Evolutionary conservation across 2,113 vertebrate species (phyloP).

Genomic region (Hemibagrus wyckioides): DNA sequence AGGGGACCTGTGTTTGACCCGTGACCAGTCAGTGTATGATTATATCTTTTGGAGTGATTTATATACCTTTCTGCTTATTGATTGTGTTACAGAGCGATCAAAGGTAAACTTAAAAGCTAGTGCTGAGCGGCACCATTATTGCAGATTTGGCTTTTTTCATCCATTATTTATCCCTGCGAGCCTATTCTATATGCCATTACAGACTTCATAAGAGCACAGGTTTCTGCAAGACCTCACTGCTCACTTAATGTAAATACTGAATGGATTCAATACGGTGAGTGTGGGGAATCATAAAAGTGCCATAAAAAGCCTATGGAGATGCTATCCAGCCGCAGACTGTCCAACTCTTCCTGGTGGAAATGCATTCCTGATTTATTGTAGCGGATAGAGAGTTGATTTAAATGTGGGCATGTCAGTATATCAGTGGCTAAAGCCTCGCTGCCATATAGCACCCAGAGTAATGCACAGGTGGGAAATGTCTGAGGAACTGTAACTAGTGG

Average conservation of each 20-base stretch:
- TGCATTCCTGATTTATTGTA: constrained; percentile 49
- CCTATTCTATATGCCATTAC: constrained; percentile 96
- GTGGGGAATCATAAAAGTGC: constrained; percentile 56
- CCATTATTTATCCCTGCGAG: constrained; percentile 90
- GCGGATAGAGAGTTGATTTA: constrained; percentile 49
- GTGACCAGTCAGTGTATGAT: constrained; percentile 48
- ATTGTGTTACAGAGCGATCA: constrained; percentile 49
- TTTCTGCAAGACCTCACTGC: constrained; percentile 82
- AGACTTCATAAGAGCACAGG: constrained; percentile 91
- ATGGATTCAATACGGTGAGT: constrained; percentile 51
- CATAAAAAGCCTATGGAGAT: constrained; percentile 58
- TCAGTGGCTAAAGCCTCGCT: constrained; percentile 42
- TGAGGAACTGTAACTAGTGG: constrained; percentile 20
- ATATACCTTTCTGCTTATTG: constrained; percentile 56
- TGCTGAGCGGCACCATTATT: constrained; percentile 88
- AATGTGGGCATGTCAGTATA: constrained; percentile 45
- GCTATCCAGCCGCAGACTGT: constrained; percentile 46
- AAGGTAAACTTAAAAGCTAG: constrained; percentile 81
- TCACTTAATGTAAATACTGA: constrained; percentile 88
- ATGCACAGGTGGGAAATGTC: constrained; percentile 43
- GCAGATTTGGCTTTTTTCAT: constrained; percentile 89
- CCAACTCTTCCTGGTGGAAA: constrained; percentile 54
- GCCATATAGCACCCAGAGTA: constrained; percentile 34
- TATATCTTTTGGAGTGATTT: constrained; percentile 53
- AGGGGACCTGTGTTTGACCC: constrained; percentile 48